Base-by-base conservation (phyloP, 1,140 invertebrate species). In the Centruroides vittatus region DNA sequence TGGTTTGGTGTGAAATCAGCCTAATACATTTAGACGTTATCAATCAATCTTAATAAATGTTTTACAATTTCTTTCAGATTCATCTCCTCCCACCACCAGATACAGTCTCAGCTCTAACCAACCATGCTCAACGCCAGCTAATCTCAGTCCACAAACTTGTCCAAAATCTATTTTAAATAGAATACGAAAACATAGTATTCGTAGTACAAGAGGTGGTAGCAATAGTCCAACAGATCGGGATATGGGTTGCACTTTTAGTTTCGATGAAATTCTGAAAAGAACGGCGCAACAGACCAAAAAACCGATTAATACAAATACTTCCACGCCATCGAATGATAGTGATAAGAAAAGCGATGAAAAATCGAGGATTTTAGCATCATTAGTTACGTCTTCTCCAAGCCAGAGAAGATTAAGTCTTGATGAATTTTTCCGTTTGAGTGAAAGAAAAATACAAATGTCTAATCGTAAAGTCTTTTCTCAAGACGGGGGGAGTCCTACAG, bases 251-350 rank as follows among this genome's bases (percentile, higher is more conserved):
- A 85, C 85, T 67, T 86, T 86, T 80, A 85, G 83, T 78, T 81
- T 87, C 76, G 85, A 86, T 77, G 85, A 86, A 80, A 80, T 87
- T 72, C 80, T 86, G 78, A 82, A 83, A 77, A 61, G 62, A 34
- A 58, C 56, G 46, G 55, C 34, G 5, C 35, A n/a, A 12, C n/a
- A 47, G 5, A 36, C n/a, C 5, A 56, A 47, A 56, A 56, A 56
- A n/a, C 12, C 55, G 5, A 34, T 47, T 11, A 34, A 35, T 4
- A 11, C 55, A 8, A 36, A 34, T 49, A 52, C 47, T 47, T 61
- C 51, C 8, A 56, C n/a, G 23, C 7, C 49, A 2, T 12, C 13
- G 1, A 46, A 51, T 6, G n/a, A 35, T 46, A 55, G 51, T 12
- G 34, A 35, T 4, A 85, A 84, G 69, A 84, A 85, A 68, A 82